Evolutionary conservation across 2,888 invertebrate species (phyloP), one percentile per base, ranked within the genome.

Genomic region (Diaphora mendica): DNA sequence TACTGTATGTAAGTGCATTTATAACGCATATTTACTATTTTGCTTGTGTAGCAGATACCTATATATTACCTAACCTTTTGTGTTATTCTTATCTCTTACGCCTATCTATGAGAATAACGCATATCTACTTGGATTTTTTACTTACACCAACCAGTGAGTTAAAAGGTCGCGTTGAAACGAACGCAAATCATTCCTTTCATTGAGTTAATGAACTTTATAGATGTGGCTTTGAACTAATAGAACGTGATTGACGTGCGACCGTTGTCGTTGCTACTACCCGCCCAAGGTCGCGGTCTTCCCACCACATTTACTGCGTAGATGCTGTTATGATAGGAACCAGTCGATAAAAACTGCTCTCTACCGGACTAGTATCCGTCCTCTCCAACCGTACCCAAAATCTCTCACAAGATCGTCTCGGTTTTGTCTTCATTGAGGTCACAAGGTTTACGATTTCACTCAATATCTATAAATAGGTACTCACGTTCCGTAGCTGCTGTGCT

Each of bases 151-250:
- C 72, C 62, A 70, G 72, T 79, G 81, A 82, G 82, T 81, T 83
- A 82, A 82, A 88, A 91, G 89, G 89, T 87, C 88, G 84, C 80
- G 77, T 82, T 85, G 83, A 83, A 62, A 82, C 85, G 80, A 83
- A 87, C 86, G 85, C 87, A 89, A 90, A 91, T 90, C 84, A 85
- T 86, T 88, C 82, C 79, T 87, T 88, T 89, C 86, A 91, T 91
- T 90, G 89, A 91, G 89, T 87, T 92, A 92, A 91, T 92, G 91
- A 93, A 93, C 92, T 92, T 91, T 92, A 93, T 92, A 90, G 91
- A 93, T 91, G 90, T 93, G 94, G 90, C 94, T 94, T 94, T 94
- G 94, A 93, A 93, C 92, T 90, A 92, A 94, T 95, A 91, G 90
- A 93, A 89, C 87, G 86, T 90, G 93, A 94, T 94, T 92, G 94